Base-by-base conservation (phyloP, 2,888 invertebrate genomes). In the Meliscaeva auricollis region DNA sequence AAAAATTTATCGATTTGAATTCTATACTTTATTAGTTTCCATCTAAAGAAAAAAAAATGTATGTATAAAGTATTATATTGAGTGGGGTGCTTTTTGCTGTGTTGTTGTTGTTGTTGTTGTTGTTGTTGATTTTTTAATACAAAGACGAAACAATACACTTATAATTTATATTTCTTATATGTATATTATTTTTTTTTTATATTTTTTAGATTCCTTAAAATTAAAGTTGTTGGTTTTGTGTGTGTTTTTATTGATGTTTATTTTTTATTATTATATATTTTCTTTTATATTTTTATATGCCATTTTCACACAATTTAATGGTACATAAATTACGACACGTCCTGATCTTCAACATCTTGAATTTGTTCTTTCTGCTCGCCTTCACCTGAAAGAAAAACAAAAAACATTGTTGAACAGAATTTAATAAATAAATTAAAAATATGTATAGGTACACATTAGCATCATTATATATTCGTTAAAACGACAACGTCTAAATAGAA, bases 321-420 rank as follows among this genome's bases (percentile, higher is more conserved):
- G 91, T 92, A 90, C 91, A 92, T 92, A 92, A 94, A 95, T 97
- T 97, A 97, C 96, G 97, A 97, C 93, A 97, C 97, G 94, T 98
- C 98, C 94, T 98, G 97, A 93, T 97, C 97, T 93, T 98, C 98
- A 91, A 96, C 97, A 93, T 98, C 98, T 93, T 97, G 97, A 92
- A 97, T 95, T 93, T 96, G 96, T 93, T 97, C 97, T 93, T 97
- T 97, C 91, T 96, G 96, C 93, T 98, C 97, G 88, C 96, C 95
- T 92, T 97, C 97, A 91, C 96, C 97, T 97, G 93, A 38, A 94
- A 93, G 76, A 89, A 83, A 85, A 88, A 87, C 76, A 62, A 70
- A 79, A 77, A 35, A n/a, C n/a, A n/a, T n/a, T n/a, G n/a, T n/a
- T n/a, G n/a, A 64, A 22, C 48, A 26, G 17, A 13, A 38, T 6